Evolutionary conservation across 2,888 invertebrate genomes (phyloP), one percentile per base, ranked within the genome.

Genomic region (Protodeltote pygarga): DNA sequence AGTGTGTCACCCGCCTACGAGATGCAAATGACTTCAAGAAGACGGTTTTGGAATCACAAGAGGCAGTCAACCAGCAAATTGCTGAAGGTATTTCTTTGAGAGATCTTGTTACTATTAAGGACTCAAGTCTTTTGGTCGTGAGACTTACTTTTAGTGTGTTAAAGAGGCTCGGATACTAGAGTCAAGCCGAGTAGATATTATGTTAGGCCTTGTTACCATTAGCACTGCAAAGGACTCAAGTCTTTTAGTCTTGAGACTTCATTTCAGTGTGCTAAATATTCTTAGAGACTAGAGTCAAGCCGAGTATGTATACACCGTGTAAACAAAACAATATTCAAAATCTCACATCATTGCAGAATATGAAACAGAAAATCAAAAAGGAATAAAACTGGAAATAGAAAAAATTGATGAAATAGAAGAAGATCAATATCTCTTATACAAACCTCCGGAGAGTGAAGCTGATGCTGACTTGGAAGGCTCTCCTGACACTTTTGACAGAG

Each of bases 1-100:
- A 46, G 0, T 87, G 87, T 16, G 60, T 85, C 1, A 13, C 15
- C 2, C 61, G 74, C 4, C 65, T 87, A 2, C 58, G 71, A 1
- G 79, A 81, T 11, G 83, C 87, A 0, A 37, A 39, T 15, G 48
- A 40, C 4, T 86, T 86, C 44, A 82, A 79, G 42, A 70, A 65
- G 5, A 66, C 73, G 1, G 68, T 86, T 8, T 34, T 82, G 8
- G 40, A 71, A 0, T 66, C 75, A 1, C 72, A 65, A 13, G 65
- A 73, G 0, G 42, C 65, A 6, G 20, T 75, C 0, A 5, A 77
- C n/a, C 31, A 46, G 6, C 47, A 35, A 3, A 5, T 46, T 1
- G 48, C 47, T 5, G 32, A 29, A 15, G 68, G 65, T 65, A 48
- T 11, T 9, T 5, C 0, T 16, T n/a, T 40, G 1, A 16, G 6